A percentile compares a stretch with the other conserved stretches of the same genome.
Conservation (phyloP, 2,888 invertebrate species). For the Prosopocoilus inquinatus region DNA sequence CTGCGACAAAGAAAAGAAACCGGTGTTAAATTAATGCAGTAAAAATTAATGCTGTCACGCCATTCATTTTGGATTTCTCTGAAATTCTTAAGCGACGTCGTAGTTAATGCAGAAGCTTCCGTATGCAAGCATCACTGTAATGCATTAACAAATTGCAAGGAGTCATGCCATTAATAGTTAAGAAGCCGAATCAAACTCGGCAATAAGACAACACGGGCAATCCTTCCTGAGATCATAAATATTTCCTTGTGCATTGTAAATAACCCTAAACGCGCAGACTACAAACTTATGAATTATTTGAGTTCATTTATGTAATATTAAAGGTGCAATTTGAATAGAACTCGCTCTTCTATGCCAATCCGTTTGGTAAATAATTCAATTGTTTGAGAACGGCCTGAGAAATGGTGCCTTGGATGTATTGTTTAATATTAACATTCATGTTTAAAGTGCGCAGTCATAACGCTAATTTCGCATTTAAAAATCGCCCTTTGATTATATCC, state of each 20-base stretch:
- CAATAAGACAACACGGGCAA: conserved; percentile 49
- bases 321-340: conserved; percentile 54
- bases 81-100: too few species aligned
- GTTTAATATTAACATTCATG: conserved; percentile 47
- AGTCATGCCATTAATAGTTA: conserved; percentile 41
- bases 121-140: conserved; percentile 19
- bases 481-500: not conserved
- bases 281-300: conserved; percentile 55
- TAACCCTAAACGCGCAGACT: conserved; percentile 54
- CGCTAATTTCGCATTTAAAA: conserved; percentile 13
- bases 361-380: conserved; percentile 52
- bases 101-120: not conserved
- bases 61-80: too few species aligned
- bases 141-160: conserved; percentile 45
- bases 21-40: too few species aligned
- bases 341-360: conserved; percentile 51
- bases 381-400: conserved; percentile 49
- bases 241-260: conserved; percentile 59
- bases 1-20: too few species aligned
- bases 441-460: conserved; percentile 33
- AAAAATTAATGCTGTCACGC: too few species aligned
- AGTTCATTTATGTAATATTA: conserved; percentile 53
- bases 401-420: conserved; percentile 41
- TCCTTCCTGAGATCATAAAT: conserved; percentile 54
- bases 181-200: conserved; percentile 46